Evolutionary conservation across 2,888 invertebrate species (phyloP).

Genomic region (Hypselothyrea guttata): DNA sequence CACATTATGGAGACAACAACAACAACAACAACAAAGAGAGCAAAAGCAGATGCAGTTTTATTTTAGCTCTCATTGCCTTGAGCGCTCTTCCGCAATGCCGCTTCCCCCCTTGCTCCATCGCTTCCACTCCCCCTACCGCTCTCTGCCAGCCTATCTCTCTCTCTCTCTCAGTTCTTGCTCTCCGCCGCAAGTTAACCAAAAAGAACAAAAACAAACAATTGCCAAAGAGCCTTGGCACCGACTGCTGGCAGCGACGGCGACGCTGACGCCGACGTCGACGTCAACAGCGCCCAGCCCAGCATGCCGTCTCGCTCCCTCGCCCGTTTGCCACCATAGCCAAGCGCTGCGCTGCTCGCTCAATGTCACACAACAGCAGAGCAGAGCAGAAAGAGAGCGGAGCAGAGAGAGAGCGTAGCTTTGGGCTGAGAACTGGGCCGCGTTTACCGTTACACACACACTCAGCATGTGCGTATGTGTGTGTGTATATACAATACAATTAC

Average conservation of each 20-base stretch:
- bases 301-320: constrained; percentile 35
- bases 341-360: constrained; percentile 44
- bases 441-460: constrained; percentile 3
- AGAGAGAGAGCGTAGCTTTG: background rate
- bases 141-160: constrained; percentile 2
- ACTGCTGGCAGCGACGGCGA: constrained; percentile 59
- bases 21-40: too few relatives aligned
- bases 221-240: constrained; percentile 75
- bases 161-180: background rate
- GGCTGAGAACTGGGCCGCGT: constrained; percentile 3
- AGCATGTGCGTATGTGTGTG: constrained; percentile 2
- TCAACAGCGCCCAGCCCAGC: constrained; percentile 35
- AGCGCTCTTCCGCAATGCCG: background rate
- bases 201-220: constrained; percentile 72
- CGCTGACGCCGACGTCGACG: constrained; percentile 15
- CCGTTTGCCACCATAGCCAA: constrained; percentile 5
- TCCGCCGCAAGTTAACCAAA: constrained; percentile 20
- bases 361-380: constrained; percentile 37
- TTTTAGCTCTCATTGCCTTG: constrained; percentile 8
- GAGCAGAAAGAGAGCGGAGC: constrained; percentile 30
- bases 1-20: too few relatives aligned
- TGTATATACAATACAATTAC: constrained; percentile 35
- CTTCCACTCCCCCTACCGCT: constrained; percentile 8
- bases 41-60: background rate
- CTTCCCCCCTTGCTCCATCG: background rate